Percentiles rank a stretch among this genome's conserved stretches.
Conservation (phyloP, 2,888 invertebrate genomes). For the Agrotis clavis region DNA sequence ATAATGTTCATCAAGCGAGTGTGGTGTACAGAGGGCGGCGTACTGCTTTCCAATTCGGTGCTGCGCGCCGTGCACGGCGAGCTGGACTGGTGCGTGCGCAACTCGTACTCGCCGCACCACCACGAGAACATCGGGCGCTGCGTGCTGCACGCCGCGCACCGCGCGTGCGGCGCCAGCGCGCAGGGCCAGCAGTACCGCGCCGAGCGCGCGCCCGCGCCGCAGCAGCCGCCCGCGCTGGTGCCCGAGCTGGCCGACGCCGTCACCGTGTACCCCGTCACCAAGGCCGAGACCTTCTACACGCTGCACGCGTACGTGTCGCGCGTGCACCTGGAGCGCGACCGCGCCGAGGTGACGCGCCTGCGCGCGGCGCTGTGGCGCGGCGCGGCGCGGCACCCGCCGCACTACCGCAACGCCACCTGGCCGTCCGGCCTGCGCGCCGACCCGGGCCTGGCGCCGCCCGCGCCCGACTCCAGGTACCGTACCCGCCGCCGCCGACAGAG, state of each 20-base stretch:
- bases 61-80: slow-evolving; percentile 94
- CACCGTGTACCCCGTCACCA: slow-evolving; percentile 92
- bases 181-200: slow-evolving; percentile 76
- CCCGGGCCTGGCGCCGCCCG: slow-evolving; percentile 87
- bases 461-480: slow-evolving; percentile 91
- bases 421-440: slow-evolving; percentile 92
- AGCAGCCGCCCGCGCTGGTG: slow-evolving; percentile 67
- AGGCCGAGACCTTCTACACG: slow-evolving; percentile 92
- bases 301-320: slow-evolving; percentile 93
- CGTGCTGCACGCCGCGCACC: slow-evolving; percentile 93
- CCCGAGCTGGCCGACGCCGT: slow-evolving; percentile 89
- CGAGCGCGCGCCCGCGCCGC: slow-evolving; percentile 22
- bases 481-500: no score
- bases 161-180: slow-evolving; percentile 90
- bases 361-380: slow-evolving; percentile 69
- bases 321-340: slow-evolving; percentile 82
- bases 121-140: slow-evolving; percentile 97
- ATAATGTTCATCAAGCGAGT: background rate
- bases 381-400: slow-evolving; percentile 74
- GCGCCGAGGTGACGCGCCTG: slow-evolving; percentile 59
- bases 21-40: slow-evolving; percentile 94
- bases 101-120: slow-evolving; percentile 95
- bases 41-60: slow-evolving; percentile 96
- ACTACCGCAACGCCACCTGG: slow-evolving; percentile 94
- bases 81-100: slow-evolving; percentile 97